Evolutionary conservation across 1,140 invertebrate species (phyloP).

Genomic region (Sweltsa coloradensis): DNA sequence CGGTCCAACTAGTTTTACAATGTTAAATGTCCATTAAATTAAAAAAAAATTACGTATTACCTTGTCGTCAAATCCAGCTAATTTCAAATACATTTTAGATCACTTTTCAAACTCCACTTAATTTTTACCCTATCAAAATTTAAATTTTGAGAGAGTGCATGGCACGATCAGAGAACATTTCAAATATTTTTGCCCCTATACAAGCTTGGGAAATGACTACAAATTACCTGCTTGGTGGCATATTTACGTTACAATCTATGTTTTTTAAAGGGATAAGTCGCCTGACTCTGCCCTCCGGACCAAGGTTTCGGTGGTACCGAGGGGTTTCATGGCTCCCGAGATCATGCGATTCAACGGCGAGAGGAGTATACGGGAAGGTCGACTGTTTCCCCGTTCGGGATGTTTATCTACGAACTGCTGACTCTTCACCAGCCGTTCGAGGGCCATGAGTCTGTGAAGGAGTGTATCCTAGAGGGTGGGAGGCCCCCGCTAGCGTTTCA

Average conservation of each 20-base stretch:
- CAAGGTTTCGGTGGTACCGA: slow-evolving; percentile 96
- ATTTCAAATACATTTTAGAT: no score
- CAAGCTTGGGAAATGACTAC: no score
- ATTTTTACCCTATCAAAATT: no score
- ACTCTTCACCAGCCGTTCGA: slow-evolving; percentile 91
- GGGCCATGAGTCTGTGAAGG: slow-evolving; percentile 89
- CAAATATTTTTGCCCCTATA: no score
- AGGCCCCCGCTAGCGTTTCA: slow-evolving; percentile 73
- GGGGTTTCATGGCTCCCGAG: slow-evolving; percentile 98
- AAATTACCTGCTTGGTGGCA: no score
- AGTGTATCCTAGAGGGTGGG: slow-evolving; percentile 88
- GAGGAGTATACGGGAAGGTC: slow-evolving; percentile 96
- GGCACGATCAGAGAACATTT: no score
- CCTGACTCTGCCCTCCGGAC: slow-evolving; percentile 73
- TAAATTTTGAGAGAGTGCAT: no score
- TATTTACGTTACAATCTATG: slow-evolving; percentile 13
- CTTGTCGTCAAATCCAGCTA: no score
- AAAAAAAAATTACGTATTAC: no score
- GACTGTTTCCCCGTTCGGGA: slow-evolving; percentile 99
- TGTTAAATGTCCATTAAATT: no score
- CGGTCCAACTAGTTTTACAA: no score
- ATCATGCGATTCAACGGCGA: slow-evolving; percentile 95
- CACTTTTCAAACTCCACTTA: no score
- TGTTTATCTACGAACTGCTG: slow-evolving; percentile 94
- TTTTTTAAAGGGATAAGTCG: slow-evolving; percentile 62